Evolutionary conservation across 2,888 invertebrate genomes (phyloP), one percentile per base, ranked within the genome.

Genomic region (Cosmia trapezina): DNA sequence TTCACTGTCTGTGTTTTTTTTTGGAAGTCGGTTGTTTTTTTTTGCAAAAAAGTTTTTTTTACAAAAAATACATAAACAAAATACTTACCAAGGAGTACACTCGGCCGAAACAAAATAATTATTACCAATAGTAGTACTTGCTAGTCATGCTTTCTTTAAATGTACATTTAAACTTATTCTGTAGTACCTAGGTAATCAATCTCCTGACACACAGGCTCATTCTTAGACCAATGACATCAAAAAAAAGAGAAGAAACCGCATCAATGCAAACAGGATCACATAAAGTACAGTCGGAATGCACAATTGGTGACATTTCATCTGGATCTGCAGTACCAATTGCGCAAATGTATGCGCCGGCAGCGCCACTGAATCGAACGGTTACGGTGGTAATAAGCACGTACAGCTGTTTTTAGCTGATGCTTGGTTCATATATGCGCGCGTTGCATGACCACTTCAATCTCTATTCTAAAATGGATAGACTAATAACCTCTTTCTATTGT

Each of bases 261-360:
- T 72, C 79, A 57, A 79, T 79, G 62, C 53, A 62, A 66, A 77
- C 47, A 41, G 54, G 43, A 49, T 71, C 73, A 74, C 76, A 86
- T 86, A 86, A 86, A 86, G 65, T 80, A 84, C 81, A 43, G 73
- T 41, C 49, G 78, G 83, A 80, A 86, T 82, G 69, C 19, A 49
- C 47, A 47, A 68, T 76, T 76, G 60, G 84, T 83, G 80, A 78
- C 80, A 70, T 70, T 78, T 78, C 65, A 78, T 80, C 62, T 69
- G 49, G 75, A 64, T 69, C 49, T 56, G 53, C 63, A 51, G 83
- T 80, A n/a, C n/a, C n/a, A 83, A 83, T 83, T 82, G 83, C 54
- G 47, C 57, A 22, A 60, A 69, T 60, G 56, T 59, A 80, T 80
- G 80, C 72, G 76, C 51, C 49, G 59, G 41, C 41, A 62, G 67